These are phyloP conservation scores for Subacronicta megacephala DNA, from an alignment of 2,888 invertebrate species.

Conservation along the genomic window DNA sequence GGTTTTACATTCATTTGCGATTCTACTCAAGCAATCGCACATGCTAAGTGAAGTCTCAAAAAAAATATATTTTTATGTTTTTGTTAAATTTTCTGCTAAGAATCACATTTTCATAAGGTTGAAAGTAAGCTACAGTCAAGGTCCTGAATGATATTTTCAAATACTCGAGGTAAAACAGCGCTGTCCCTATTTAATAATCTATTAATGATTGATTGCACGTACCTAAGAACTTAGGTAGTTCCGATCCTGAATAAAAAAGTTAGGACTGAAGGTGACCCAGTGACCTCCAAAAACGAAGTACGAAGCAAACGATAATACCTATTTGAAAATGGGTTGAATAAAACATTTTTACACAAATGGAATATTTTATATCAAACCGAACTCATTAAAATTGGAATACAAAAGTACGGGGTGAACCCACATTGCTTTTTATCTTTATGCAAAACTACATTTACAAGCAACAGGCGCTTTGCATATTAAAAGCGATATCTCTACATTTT, in stretches of 20 bases:
- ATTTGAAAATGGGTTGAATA: constrained; percentile 26
- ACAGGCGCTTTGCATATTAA: constrained; percentile 30
- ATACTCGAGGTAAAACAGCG: too few species aligned
- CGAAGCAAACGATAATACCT: constrained; percentile 3
- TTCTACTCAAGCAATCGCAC: too few species aligned
- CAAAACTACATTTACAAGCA: constrained; percentile 28
- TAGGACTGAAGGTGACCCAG: neutral
- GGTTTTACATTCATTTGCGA: too few species aligned
- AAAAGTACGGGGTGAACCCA: constrained; percentile 9
- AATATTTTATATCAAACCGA: constrained; percentile 42
- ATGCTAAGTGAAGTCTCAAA: too few species aligned
- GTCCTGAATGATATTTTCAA: too few species aligned
- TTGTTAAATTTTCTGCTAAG: too few species aligned
- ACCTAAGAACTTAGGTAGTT: too few species aligned
- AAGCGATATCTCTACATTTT: constrained; percentile 11
- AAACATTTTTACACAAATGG: constrained; percentile 25
- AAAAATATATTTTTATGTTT: too few species aligned
- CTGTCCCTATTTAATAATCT: too few species aligned
- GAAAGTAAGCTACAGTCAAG: too few species aligned
- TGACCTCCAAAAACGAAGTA: neutral
- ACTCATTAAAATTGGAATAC: constrained; percentile 45
- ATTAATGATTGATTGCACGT: too few species aligned
- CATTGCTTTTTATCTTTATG: constrained; percentile 33
- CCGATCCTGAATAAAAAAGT: neutral
- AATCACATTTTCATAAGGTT: too few species aligned